Conservation (phyloP, 2,888 invertebrate species). For the Chrysolina americana region DNA sequence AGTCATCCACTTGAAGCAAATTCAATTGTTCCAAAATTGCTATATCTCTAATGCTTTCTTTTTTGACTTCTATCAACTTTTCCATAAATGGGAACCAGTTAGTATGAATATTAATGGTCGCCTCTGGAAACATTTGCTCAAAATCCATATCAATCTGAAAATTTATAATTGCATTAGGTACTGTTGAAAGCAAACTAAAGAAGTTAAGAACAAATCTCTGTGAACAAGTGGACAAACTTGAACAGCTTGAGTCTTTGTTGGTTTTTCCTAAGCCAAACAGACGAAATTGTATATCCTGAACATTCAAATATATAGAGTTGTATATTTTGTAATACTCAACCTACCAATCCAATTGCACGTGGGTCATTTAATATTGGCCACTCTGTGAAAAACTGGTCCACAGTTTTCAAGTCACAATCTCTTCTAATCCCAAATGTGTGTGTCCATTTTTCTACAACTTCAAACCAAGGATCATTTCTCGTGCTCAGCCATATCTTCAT, state of each 20-base stretch:
- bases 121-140: slow-evolving; percentile 1
- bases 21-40: no score
- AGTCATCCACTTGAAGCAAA: no score
- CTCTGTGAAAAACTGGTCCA: not conserved
- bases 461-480: no score
- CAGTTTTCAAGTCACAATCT: not conserved
- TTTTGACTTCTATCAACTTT: not conserved
- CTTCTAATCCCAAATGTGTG: no score
- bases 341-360: slow-evolving; percentile 6
- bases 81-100: slow-evolving; percentile 4
- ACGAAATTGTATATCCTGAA: not conserved
- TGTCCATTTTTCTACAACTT: no score
- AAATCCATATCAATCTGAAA: slow-evolving; percentile 7
- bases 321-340: not conserved
- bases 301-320: not conserved
- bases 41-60: no score
- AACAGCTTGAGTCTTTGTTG: no score
- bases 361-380: not conserved
- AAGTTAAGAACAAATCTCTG: no score
- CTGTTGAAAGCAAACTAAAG: not conserved
- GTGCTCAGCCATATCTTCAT: no score
- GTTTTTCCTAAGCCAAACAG: not conserved
- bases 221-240: no score
- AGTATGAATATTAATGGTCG: not conserved
- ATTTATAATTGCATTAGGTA: not conserved